Evolutionary conservation across 2,888 invertebrate species (phyloP), one percentile per base, ranked within the genome.

Genomic region (Synanthedon myopaeformis): DNA sequence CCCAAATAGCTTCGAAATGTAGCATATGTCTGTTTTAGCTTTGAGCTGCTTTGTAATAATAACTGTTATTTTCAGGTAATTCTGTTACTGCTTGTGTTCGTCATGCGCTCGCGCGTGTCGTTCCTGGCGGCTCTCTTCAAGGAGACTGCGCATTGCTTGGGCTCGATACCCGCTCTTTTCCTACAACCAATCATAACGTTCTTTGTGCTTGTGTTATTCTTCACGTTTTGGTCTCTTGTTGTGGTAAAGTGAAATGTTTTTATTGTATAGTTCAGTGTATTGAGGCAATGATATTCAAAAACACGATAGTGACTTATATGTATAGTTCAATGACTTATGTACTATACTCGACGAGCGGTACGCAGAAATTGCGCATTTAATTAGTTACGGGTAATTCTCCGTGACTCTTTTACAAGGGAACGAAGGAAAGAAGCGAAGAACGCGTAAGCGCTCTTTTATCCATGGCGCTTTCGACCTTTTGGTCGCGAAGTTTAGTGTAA

Each of bases 131-230:
- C 93, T 17, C 82, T 98, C 56, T 97, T 98, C 74, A 92, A 92
- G 70, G 97, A 97, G 81, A 96, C 97, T 1, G 95, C 96, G 12
- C 92, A 93, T 66, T 97, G 96, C 70, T 89, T 98, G 64, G 91
- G 92, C 55, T 92, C 93, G 63, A 90, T 97, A 63, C 97, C 98
- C 0, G 92, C 93, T 3, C 87, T 98, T 51, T 92, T 97, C 69
- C 84, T 96, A 49, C 97, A 97, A 69, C 96, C 96, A 0, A 75
- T 95, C 12, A 79, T 95, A 68, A 97, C 97, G 1, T 96, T 96
- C 74, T 64, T 93, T 57, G 90, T 93, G 56, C 89, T 98, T 0
- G 79, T 93, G 19, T 69, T 92, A 52, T 96, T 97, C 77, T 92
- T 96, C 63, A 82, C 92, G 57, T 95, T 95, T 82, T 98, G 97